A percentile compares a stretch with the other conserved stretches of the same genome.
Conservation (phyloP, 2,797 vertebrate species). For the Danio choprae region DNA sequence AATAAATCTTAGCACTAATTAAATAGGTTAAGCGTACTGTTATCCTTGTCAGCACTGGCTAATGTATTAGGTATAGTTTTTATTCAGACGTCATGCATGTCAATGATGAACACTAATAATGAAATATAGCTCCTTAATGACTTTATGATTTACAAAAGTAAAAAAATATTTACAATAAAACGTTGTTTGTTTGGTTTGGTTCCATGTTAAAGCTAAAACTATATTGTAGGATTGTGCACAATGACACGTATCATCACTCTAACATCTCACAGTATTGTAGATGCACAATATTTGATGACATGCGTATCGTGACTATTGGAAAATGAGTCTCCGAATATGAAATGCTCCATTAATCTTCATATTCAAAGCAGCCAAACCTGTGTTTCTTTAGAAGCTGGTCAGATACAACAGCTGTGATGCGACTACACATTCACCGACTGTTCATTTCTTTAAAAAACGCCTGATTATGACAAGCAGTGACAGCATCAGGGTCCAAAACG, state of each 20-base stretch:
- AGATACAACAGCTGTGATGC: slow-evolving; percentile 53
- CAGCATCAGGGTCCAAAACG: slow-evolving; percentile 30
- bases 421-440: slow-evolving; percentile 14
- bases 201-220: not conserved
- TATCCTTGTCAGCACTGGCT: not conserved
- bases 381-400: slow-evolving; percentile 65
- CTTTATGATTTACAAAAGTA: not conserved
- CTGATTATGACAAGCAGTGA: slow-evolving; percentile 46
- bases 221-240: not conserved
- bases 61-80: not conserved
- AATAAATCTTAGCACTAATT: slow-evolving; percentile 31
- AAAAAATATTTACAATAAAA: not conserved
- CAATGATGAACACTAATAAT: slow-evolving; percentile 56
- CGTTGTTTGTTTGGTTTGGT: not conserved
- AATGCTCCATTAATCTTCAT: slow-evolving; percentile 3
- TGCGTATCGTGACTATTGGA: slow-evolving; percentile 44
- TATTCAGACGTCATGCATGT: slow-evolving; percentile 46
- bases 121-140: slow-evolving; percentile 47
- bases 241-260: slow-evolving; percentile 12
- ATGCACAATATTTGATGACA: not conserved
- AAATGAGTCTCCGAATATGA: slow-evolving; percentile 40
- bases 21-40: not conserved
- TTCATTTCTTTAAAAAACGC: slow-evolving; percentile 49
- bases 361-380: not conserved
- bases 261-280: not conserved